Evolutionary conservation across 1,140 invertebrate species (phyloP).

Genomic region (Micrasema longulum): DNA sequence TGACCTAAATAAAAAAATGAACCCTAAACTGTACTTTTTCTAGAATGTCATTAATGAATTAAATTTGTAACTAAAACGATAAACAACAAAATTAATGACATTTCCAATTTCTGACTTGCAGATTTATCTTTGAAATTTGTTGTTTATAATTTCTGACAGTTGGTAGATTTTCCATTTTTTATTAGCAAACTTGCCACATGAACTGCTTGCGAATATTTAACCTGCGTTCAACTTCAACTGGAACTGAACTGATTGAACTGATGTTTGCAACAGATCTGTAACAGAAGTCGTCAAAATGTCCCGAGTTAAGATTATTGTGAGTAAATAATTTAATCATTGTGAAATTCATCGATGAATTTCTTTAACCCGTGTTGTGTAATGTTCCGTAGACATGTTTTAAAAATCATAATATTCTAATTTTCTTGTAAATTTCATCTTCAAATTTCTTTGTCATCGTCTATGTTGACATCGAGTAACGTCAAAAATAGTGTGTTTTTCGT

Average conservation of each 20-base stretch:
- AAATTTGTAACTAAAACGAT: conserved; percentile 32
- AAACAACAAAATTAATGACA: conserved; percentile 12
- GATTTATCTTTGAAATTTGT: conserved; percentile 38
- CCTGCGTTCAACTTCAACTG: neutral
- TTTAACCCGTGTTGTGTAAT: neutral
- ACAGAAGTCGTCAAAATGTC: conserved; percentile 38
- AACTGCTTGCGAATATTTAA: neutral
- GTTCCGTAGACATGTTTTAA: neutral
- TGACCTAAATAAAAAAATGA: neutral
- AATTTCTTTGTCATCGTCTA: conserved; percentile 37
- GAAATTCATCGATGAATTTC: conserved; percentile 19
- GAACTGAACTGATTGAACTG: conserved; percentile 2
- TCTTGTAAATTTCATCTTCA: conserved; percentile 23
- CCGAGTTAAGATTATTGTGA: conserved; percentile 45
- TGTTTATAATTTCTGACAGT: conserved; percentile 41
- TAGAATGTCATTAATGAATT: neutral
- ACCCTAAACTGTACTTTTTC: conserved; percentile 14
- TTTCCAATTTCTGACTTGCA: conserved; percentile 37
- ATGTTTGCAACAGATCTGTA: conserved; percentile 37
- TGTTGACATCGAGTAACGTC: conserved; percentile 47
- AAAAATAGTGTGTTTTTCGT: conserved; percentile 30
- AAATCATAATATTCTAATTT: neutral
- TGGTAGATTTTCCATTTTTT: conserved; percentile 28
- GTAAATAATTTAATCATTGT: conserved; percentile 35
- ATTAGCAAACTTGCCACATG: conserved; percentile 4